Evolutionary conservation across 1,140 invertebrate genomes (phyloP), one percentile per base, ranked within the genome.

Genomic region (Pachyrhynchus sulphureomaculatus): DNA sequence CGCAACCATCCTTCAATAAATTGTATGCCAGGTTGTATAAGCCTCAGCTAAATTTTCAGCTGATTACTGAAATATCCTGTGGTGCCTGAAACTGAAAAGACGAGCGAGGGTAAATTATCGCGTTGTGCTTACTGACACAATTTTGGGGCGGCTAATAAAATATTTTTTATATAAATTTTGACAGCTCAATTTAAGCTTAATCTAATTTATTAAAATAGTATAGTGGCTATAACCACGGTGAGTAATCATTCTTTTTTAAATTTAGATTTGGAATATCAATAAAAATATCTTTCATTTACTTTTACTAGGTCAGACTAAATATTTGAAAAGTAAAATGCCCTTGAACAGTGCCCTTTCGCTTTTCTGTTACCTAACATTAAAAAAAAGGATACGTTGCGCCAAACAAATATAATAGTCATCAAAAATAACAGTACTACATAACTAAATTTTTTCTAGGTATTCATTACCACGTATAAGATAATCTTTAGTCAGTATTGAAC

Each of bases 41-140:
- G 9, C 23, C 39, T 24, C 15, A 49, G 44, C 13, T 37, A 33
- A 44, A 42, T 42, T 54, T 66, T 47, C 51, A 62, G 57, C 56
- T 54, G 53, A 51, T 55, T 45, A 18, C 64, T 58, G 64, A 61
- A 65, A 48, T 51, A 49, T 59, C 47, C 52, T 26, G 37, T 48
- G 32, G 32, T 47, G 39, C 64, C n/a, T n/a, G n/a, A 47, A 56
- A 49, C 61, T 64, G 61, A 64, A 64, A 64, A 62, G 65, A 64
- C 65, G 45, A 64, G 39, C 52, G 52, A 63, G 60, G 61, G 55
- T 66, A 59, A 34, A 21, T 60, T 26, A 41, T 37, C 42, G 44
- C 33, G 51, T 51, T 55, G 55, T 55, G 21, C 47, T 44, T 62
- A 59, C 59, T 66, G 64, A 66, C 64, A 66, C 51, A 62, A 49